Conservation (phyloP, 2,888 invertebrate genomes). For the Junonia oenone region DNA sequence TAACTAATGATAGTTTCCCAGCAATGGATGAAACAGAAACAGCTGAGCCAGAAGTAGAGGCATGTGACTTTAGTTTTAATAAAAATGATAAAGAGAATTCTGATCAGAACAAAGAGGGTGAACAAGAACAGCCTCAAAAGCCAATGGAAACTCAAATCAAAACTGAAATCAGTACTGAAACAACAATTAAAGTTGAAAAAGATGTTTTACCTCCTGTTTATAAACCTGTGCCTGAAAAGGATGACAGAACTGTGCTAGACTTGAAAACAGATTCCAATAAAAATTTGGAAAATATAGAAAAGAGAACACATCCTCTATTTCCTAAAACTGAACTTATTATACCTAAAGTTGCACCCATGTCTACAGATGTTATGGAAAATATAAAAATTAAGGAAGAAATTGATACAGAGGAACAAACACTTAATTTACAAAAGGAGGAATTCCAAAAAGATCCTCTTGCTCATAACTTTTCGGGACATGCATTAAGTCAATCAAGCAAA, state of each 20-base stretch:
- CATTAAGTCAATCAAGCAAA: constrained; percentile 56
- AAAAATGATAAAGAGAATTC: constrained; percentile 64
- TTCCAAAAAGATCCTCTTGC: constrained; percentile 68
- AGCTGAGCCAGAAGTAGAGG: constrained; percentile 69
- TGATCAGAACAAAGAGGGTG: constrained; percentile 60
- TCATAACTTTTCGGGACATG: constrained; percentile 63
- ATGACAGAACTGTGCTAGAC: constrained; percentile 60
- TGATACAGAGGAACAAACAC: constrained; percentile 63
- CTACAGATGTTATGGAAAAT: constrained; percentile 68
- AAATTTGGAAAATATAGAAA: constrained; percentile 50
- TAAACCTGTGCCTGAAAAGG: constrained; percentile 55
- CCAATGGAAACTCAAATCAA: constrained; percentile 58
- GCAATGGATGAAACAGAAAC: constrained; percentile 85
- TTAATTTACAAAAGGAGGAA: constrained; percentile 68
- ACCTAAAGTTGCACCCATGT: constrained; percentile 80
- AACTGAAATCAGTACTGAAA: constrained; percentile 52
- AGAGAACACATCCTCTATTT: constrained; percentile 53
- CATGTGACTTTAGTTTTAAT: constrained; percentile 71
- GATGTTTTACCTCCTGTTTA: constrained; percentile 55
- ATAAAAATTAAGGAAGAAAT: constrained; percentile 76
- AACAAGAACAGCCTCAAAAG: constrained; percentile 49
- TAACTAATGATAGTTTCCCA: constrained; percentile 91
- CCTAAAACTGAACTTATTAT: constrained; percentile 82
- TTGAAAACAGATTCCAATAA: constrained; percentile 64
- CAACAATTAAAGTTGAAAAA: constrained; percentile 59